Percentiles rank a stretch among this genome's conserved stretches.
These are phyloP conservation scores for Meles meles DNA, from an alignment of 2,113 vertebrate species.

Conservation along the genomic window DNA sequence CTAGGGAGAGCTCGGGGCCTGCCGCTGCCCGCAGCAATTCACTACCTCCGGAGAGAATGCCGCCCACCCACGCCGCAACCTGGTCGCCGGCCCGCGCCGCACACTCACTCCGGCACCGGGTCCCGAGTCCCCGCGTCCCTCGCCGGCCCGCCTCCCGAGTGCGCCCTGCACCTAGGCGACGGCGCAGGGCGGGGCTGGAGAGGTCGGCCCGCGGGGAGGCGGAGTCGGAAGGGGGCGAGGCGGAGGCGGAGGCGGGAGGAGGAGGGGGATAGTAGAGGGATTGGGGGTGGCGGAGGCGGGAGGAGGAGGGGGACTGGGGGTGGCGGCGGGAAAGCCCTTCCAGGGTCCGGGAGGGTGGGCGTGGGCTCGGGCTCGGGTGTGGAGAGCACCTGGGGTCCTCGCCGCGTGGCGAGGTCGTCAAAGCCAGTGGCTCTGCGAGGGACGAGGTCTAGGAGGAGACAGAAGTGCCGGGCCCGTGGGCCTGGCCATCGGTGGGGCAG, in stretches of 20 bases:
- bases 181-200: background rate
- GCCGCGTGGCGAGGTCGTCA: background rate
- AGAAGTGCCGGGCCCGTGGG: background rate
- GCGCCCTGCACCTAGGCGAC: background rate
- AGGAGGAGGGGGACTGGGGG: background rate
- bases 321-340: rapidly evolving
- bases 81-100: background rate
- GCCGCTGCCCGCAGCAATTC: background rate
- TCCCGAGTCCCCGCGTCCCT: no score
- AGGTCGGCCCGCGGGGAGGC: background rate
- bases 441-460: background rate
- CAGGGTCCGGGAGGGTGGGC: background rate
- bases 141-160: background rate
- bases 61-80: background rate
- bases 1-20: background rate
- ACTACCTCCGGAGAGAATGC: background rate
- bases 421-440: background rate
- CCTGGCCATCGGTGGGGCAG: background rate
- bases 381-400: background rate
- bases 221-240: background rate
- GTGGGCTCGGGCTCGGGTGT: rapidly evolving
- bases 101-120: rapidly evolving
- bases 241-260: rapidly evolving
- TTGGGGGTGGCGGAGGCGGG: background rate
- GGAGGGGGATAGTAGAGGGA: no score